Evolutionary conservation across 64 coral and sea anemone species (phyloP).

Genomic region (Dendronephthya gigantea): DNA sequence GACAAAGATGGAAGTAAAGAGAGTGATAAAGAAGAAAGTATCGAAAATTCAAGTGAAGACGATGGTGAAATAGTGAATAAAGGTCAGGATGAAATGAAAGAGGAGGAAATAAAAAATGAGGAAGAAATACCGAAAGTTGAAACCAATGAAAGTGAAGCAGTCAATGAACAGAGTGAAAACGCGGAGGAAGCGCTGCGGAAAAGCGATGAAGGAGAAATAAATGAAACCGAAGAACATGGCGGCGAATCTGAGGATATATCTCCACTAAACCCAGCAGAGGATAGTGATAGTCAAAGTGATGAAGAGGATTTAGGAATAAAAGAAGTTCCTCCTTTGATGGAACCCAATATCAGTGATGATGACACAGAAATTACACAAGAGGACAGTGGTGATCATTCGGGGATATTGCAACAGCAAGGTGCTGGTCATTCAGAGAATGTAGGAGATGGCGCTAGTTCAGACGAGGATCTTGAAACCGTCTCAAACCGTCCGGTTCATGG

Average conservation of each 20-base stretch:
- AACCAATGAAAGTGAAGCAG: neutral
- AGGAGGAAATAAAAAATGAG: neutral
- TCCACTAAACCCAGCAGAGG: neutral
- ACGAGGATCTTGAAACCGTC: neutral
- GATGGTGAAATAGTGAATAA: conserved; percentile 20
- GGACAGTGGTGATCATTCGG: neutral
- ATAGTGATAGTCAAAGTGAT: neutral
- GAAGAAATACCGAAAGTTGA: conserved; percentile 6
- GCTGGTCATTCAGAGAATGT: neutral
- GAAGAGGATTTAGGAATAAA: neutral
- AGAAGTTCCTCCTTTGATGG: neutral
- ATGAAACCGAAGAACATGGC: neutral
- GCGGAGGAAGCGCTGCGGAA: neutral
- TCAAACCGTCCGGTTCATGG: neutral
- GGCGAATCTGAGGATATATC: neutral
- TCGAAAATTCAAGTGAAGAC: conserved; percentile 2
- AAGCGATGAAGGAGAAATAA: neutral
- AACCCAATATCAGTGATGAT: neutral
- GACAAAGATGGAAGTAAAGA: conserved; percentile 21
- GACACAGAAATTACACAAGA: neutral
- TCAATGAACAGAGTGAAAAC: neutral
- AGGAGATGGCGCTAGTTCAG: neutral
- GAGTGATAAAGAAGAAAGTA: neutral
- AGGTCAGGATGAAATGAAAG: neutral
- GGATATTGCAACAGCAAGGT: neutral